Conservation (phyloP, 2,113 vertebrate genomes). For the Carassius carassius region DNA sequence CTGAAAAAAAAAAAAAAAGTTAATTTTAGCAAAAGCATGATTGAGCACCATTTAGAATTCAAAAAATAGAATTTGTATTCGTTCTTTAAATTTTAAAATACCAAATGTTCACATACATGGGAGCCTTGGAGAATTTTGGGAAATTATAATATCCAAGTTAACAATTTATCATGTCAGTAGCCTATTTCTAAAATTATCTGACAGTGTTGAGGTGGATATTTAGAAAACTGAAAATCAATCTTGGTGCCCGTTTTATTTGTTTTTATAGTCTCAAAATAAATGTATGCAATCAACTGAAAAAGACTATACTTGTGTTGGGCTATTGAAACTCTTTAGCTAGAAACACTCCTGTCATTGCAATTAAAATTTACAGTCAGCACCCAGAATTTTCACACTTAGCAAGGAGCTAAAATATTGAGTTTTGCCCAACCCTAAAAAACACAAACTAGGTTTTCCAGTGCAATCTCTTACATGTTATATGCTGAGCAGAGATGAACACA, state of each 20-base stretch:
- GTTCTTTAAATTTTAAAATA: background rate
- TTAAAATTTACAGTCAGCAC: background rate
- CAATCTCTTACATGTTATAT: slow-evolving; percentile 66
- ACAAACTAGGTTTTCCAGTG: background rate
- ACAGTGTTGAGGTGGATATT: background rate
- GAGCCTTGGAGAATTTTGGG: background rate
- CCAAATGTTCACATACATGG: background rate
- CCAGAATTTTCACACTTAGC: background rate
- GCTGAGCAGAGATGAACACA: slow-evolving; percentile 68
- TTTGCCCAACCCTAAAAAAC: background rate
- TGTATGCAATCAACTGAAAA: background rate
- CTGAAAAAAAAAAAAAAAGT: slow-evolving; percentile 39
- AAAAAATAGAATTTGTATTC: background rate
- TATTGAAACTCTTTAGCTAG: background rate
- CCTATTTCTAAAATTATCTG: background rate
- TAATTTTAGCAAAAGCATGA: background rate
- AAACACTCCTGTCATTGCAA: background rate
- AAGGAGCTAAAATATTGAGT: background rate
- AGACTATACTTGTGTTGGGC: background rate
- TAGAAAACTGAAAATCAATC: background rate
- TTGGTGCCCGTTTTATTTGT: background rate
- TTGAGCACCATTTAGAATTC: background rate
- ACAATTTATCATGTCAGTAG: background rate
- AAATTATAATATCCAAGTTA: background rate
- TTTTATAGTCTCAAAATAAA: background rate